Evolutionary conservation across 2,113 vertebrate genomes (phyloP), one percentile per base, ranked within the genome.

Genomic region (Zosterops hypoxanthus): DNA sequence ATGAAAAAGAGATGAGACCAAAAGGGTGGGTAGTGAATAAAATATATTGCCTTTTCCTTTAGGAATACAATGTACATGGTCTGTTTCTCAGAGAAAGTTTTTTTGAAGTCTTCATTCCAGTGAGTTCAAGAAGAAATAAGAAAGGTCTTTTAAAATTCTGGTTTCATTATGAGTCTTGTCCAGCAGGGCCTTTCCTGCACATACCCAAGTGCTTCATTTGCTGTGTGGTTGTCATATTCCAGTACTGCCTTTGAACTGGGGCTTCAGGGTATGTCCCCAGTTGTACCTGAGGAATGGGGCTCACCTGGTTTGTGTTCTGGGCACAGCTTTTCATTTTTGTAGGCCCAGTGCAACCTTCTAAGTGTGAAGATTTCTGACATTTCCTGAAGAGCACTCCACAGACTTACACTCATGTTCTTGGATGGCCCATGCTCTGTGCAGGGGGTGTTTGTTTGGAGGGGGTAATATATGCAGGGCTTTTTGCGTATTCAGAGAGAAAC

Each of bases 321-420:
- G 34, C 29, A 73, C 16, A 53, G 21, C 21, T 5, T 50, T 76
- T 66, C 42, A 14, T 39, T 49, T 66, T 10, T 17, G 14, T 25
- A 87, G 73, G 21, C 22, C 31, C 28, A 31, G 2, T 41, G 47
- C 53, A 71, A 3, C 41, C 26, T 55, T 70, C 8, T 13, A 6
- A 49, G 25, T 2, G 5, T 31, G 17, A 59, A 68, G 39, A 55
- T 26, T 69, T 80, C 46, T 42, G 22, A 19, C 2, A 0, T 15
- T 12, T 20, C 33, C 44, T 42, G 64, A 36, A 50, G 41, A 69
- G 22, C 55, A 36, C 34, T 23, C 29, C 23, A 8, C n/a, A 53
- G 29, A 12, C 25, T 34, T 15, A 2, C 0, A 5, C 22, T 68
- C 6, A 0, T 8, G 14, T 65, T 66, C 14, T 29, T 36, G 44